Base-by-base conservation (phyloP, 2,888 invertebrate genomes). In the Drosophila tripunctata region DNA sequence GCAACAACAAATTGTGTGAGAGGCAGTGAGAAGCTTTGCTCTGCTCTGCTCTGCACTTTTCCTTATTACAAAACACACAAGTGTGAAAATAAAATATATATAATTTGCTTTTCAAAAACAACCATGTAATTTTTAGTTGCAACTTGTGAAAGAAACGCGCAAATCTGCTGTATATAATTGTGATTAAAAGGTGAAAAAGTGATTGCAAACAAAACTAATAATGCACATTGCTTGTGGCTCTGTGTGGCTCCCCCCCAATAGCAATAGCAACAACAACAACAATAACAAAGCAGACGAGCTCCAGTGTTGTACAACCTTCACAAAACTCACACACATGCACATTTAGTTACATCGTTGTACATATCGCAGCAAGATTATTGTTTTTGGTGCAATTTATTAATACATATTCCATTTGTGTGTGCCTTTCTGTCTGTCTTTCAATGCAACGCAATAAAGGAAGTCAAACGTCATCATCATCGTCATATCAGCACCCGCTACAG, bases 251-350 rank as follows among this genome's bases (percentile, higher is more conserved):
- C 19, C 31, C 35, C 12, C 21, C 33, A 24, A 14, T 10, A 22
- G 22, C 12, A 17, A 14, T 41, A 56, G 52, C 63, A 63, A 43
- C 35, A 74, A 48, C 82, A 69, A 75, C 55, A 76, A 50, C 50
- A 73, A 72, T 54, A 75, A 75, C 41, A 78, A 55, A 60, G 60
- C 36, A 50, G 35, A 45, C 63, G 19, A 33, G 4, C 41, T 30
- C 45, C 79, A 87, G 87, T 82, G 86, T 87, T 82, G 85, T 48
- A 55, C 67, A 87, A 57, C 47, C 40, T 52, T 27, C 15, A 52
- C 27, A 60, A 61, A 47, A 51, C 44, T 54, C 38, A 31, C 44
- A 60, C 47, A 30, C 41, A 57, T 54, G 52, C 60, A 75, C 41
- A 62, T 43, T 50, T 22, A 10, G 48, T 50, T 50, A 38, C 38